Evolutionary conservation across 2,888 invertebrate genomes (phyloP), one percentile per base, ranked within the genome.

Genomic region (Homarus gammarus): DNA sequence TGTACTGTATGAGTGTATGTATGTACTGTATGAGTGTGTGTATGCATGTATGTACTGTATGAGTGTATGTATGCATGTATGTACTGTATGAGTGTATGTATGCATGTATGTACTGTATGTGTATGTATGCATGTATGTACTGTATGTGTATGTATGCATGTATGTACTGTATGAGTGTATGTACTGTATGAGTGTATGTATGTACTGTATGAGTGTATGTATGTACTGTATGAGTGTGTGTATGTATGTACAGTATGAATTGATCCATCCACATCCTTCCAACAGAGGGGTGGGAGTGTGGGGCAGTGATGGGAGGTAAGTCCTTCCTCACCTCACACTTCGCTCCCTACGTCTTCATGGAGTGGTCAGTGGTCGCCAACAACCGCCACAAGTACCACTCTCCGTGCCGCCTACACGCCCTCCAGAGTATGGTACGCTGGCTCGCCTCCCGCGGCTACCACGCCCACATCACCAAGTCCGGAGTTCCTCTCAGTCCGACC

Each of bases 201-300:
- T n/a, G n/a, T n/a, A n/a, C n/a, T n/a, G n/a, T n/a, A n/a, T n/a
- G n/a, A n/a, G n/a, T n/a, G n/a, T n/a, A n/a, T n/a, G n/a, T n/a
- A n/a, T n/a, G n/a, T n/a, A n/a, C n/a, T n/a, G n/a, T n/a, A n/a
- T n/a, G n/a, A 40, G 40, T 18, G 40, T 44, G 44, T 70, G 31
- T n/a, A n/a, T n/a, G n/a, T 79, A 51, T 6, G 15, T 44, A 38
- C 10, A 22, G n/a, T 83, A 31, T 22, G n/a, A 61, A n/a, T 70
- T 0, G 36, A n/a, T 0, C 49, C 2, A 33, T 31, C 56, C 49
- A 56, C 31, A 36, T 70, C 36, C n/a, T 15, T 64, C 77, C 31
- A 33, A n/a, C 86, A 88, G 88, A 88, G 61, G 88, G 88, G 38
- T 75, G 88, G 88, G 88, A 88, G 64, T 88, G 88, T 51, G 73